phyloP scores from a whole-genome alignment of 2,797 vertebrate species.

The Paguma larvata region DNA sequence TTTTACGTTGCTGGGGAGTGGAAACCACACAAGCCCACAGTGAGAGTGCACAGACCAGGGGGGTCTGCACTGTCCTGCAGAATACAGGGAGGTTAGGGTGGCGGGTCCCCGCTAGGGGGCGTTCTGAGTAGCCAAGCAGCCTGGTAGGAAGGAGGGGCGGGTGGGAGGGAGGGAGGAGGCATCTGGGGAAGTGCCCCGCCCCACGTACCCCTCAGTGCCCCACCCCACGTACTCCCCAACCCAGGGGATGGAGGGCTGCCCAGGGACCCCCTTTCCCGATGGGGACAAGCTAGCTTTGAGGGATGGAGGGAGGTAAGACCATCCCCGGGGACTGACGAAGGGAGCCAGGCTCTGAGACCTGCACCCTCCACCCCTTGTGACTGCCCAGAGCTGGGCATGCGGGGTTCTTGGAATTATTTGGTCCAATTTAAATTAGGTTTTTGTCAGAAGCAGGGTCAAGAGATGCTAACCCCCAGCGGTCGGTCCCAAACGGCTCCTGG shows the following conservation, averaged over 20 bases:
- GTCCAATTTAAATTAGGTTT: not conserved
- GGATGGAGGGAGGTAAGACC: not conserved
- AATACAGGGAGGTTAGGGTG: rapidly evolving
- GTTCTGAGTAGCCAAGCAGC: rapidly evolving
- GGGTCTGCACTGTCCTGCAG: not conserved
- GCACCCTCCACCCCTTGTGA: not conserved
- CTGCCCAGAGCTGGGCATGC: not conserved
- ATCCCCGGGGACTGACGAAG: not conserved
- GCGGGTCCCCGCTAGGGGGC: not conserved
- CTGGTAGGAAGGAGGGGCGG: rapidly evolving
- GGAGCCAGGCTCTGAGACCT: not conserved
- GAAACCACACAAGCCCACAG: not conserved
- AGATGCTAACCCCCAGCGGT: not conserved
- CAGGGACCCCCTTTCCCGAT: rapidly evolving
- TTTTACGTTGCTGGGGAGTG: not conserved
- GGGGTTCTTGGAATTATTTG: not conserved
- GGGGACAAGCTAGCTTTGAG: rapidly evolving
- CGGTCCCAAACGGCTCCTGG: not conserved
- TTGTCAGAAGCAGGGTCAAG: not conserved
- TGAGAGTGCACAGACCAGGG: no score
- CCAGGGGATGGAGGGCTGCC: rapidly evolving
- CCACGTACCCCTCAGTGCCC: not conserved
- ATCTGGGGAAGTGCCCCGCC: not conserved
- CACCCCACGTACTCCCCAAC: rapidly evolving
- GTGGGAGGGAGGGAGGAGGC: no score